Conservation (phyloP, 2,888 invertebrate genomes). For the Aphrophora alni region DNA sequence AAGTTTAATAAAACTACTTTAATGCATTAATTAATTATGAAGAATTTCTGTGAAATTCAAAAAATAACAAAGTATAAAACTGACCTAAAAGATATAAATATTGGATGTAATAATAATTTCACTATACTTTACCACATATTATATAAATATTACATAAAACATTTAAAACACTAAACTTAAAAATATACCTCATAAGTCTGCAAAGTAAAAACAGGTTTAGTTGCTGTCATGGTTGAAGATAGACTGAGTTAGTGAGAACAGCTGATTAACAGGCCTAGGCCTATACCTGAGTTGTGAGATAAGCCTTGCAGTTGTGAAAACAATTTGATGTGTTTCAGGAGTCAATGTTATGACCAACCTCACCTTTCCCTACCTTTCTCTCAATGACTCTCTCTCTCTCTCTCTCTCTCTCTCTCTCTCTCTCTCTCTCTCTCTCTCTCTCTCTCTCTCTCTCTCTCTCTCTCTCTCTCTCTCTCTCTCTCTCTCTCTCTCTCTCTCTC, state of each 20-base stretch:
- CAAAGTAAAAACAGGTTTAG: conserved; percentile 29
- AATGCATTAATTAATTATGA: too few relatives aligned
- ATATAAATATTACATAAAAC: background rate
- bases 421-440: too few relatives aligned
- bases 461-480: background rate
- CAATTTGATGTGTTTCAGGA: background rate
- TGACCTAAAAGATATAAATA: too few relatives aligned
- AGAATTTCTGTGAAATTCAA: too few relatives aligned
- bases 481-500: background rate
- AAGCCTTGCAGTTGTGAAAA: background rate
- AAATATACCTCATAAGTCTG: conserved; percentile 30
- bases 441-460: too few relatives aligned
- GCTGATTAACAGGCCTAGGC: background rate
- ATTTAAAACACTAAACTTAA: background rate
- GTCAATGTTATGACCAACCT: conserved; percentile 6
- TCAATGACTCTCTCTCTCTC: background rate
- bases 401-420: background rate
- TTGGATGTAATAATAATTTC: background rate
- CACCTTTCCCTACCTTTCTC: background rate
- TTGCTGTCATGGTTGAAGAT: background rate
- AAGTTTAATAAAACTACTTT: too few relatives aligned
- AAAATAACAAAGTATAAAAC: too few relatives aligned
- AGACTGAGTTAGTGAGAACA: background rate
- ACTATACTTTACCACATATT: background rate
- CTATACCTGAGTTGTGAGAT: background rate